These are phyloP conservation scores for Poecilia gillii DNA, from an alignment of 2,797 vertebrate species.

Conservation along the genomic window DNA sequence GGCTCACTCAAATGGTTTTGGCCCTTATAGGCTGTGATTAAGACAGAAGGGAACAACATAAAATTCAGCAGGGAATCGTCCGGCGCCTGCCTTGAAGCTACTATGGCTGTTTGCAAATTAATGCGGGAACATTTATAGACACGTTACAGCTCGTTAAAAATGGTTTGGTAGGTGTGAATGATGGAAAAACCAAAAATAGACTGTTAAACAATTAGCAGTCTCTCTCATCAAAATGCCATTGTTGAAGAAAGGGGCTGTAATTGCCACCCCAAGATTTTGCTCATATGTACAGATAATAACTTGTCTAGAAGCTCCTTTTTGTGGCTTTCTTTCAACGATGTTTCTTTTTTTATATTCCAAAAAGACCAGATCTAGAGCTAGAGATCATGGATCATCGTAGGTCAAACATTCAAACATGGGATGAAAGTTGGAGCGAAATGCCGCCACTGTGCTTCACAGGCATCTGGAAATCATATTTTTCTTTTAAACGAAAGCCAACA, in stretches of 20 bases:
- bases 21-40: neutral
- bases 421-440: conserved; percentile 3
- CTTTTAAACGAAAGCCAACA: neutral
- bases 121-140: neutral
- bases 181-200: neutral
- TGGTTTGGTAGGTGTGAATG: neutral
- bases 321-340: neutral
- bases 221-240: neutral
- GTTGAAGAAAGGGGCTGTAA: neutral
- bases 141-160: neutral
- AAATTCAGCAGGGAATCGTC: neutral
- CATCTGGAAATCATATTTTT: neutral
- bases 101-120: neutral
- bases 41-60: neutral
- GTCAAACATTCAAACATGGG: neutral
- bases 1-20: neutral
- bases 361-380: neutral
- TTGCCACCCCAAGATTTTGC: neutral
- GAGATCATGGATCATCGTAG: neutral
- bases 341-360: neutral
- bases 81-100: neutral
- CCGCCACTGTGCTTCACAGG: neutral
- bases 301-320: neutral
- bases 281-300: neutral
- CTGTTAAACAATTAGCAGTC: neutral